Base-by-base conservation (phyloP, 2,113 vertebrate species). In the Salvator merianae region DNA sequence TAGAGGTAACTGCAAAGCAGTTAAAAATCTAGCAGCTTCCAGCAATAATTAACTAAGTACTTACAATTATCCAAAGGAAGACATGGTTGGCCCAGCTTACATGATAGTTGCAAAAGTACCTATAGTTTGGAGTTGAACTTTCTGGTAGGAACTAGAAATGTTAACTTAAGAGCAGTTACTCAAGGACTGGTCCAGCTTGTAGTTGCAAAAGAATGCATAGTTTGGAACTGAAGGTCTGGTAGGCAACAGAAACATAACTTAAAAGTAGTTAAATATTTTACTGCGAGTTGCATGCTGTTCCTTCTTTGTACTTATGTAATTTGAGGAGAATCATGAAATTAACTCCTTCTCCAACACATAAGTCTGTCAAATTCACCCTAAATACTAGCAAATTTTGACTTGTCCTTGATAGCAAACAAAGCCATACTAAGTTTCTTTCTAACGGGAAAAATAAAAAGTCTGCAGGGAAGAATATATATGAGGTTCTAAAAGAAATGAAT, bases 341-440 rank as follows among this genome's bases (percentile, higher is more conserved):
- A 86, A 90, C 84, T 84, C 43, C 69, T 83, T 92, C 84, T 74
- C 81, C 16, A 86, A 88, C 65, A 89, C 40, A 88, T 53, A 84
- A 88, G 71, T 87, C 85, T 94, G 91, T 87, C 85, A 88, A 50
- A 92, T 91, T 84, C 90, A 79, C 59, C 30, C 85, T 91, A 87
- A 92, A 91, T 81, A 90, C 34, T 77, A 77, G 74, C 79, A 86
- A 82, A 88, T 85, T 86, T 69, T 70, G 75, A 86, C 86, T 81
- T 83, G 69, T 89, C 80, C 79, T 91, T 81, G 83, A 53, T 88
- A 77, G 88, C 86, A 74, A 82, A 59, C 84, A 73, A 70, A n/a
- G n/a, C n/a, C n/a, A 28, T 90, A 87, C 69, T 53, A 87, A 78
- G 68, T 81, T 92, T 85, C 74, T 85, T 86, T 84, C 91, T 69